Base-by-base conservation (phyloP, 2,888 invertebrate species). In the Atherix ibis region DNA sequence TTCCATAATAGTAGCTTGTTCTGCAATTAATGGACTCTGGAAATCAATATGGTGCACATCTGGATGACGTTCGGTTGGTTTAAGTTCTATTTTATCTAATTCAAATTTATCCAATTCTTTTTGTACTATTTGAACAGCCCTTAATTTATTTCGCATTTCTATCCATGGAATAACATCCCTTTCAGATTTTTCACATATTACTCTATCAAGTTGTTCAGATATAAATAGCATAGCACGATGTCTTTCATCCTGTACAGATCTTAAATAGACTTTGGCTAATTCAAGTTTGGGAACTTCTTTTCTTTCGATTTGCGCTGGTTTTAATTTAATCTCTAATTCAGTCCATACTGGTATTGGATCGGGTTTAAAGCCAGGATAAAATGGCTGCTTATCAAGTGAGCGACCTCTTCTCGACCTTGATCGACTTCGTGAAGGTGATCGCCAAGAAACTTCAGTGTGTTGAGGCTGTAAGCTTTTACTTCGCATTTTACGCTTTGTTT, bases 271-370 rank as follows among this genome's bases (percentile, higher is more conserved):
- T 28, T 60, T 56, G 40, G 68, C 66, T 22, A 63, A 49, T 44
- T 70, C 64, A 33, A 62, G 51, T 40, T 62, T 59, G 43, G 69
- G 67, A 42, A 70, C 65, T 31, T 70, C 66, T 41, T 56, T 58
- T 45, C 58, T 59, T 36, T 63, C 62, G 30, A 62, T 61, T 45
- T 70, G 72, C 0, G 74, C 64, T 3, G 73, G 72, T 44, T 71
- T 74, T 17, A 74, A 50, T 26, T 53, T 61, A 12, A 73, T 63
- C 43, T 68, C 66, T 56, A 80, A 73, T 47, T 78, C 68, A 3
- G 71, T 80, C 73, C 72, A 72, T 8, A 71, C 67, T 47, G 67
- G 62, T 31, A 61, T 50, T 27, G 58, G 56, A 32, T 54, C 55
- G 3, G 55, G 53, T 33, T 61, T 58, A 26, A 49, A 60, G 4